Evolutionary conservation across 2,113 vertebrate genomes (phyloP), one percentile per base, ranked within the genome.

Genomic region (Plecotus auritus): DNA sequence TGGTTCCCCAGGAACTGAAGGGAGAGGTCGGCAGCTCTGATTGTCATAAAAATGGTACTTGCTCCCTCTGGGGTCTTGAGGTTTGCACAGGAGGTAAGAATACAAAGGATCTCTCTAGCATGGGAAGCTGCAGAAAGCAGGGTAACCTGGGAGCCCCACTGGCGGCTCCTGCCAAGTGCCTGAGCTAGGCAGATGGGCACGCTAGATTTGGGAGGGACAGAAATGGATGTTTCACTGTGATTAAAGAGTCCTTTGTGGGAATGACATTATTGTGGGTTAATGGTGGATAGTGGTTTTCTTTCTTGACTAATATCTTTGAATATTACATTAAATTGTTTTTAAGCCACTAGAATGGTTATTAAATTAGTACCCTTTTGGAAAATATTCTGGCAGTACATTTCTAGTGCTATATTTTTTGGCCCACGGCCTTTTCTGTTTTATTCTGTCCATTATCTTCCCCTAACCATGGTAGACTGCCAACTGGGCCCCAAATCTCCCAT

Each of bases 331-430:
- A 93, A 87, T 90, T 82, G 40, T 88, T 93, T 93, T 87, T 81
- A 95, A 95, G 90, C 32, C 81, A 85, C 37, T 8, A 54, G 87
- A 72, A 92, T 87, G 77, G 76, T 81, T 76, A 95, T 95, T 94
- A 87, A 90, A 93, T 73, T 81, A 92, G 90, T 47, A 17, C 12
- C 45, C 76, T 84, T 95, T 95, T 90, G 89, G 82, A 85, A 96
- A 94, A 83, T 61, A 66, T 54, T 84, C 96, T 94, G 90, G 92
- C 32, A 11, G 72, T 81, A 80, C 40, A 49, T 94, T 88, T 81
- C 70, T 37, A 64, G 72, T 23, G 74, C 26, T 77, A 9, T 37
- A n/a, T 49, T 47, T 69, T 93, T 88, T 90, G 76, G 67, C 54
- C 37, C 16, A 23, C 0, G 8, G 42, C 81, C 81, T 94, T 93